These are phyloP conservation scores for Paelopatides confundens DNA, from an alignment of 53 echinoderm and acorn worm species.

Conservation along the genomic window DNA sequence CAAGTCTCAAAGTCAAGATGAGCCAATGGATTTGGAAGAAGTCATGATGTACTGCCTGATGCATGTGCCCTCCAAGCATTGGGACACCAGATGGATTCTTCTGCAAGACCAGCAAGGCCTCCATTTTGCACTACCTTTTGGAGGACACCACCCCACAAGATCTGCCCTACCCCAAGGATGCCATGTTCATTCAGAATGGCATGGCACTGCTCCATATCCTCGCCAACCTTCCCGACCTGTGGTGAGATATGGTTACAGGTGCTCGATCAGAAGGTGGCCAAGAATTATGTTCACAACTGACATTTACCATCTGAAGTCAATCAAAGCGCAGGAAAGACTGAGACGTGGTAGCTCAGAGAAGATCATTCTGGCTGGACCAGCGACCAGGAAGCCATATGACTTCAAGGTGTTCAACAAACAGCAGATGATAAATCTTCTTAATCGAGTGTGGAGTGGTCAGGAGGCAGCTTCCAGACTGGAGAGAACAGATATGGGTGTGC, in stretches of 20 bases:
- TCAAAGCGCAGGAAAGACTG: too few relatives aligned
- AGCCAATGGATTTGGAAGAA: conserved; percentile 1
- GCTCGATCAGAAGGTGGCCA: conserved; percentile 27
- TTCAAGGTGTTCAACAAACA: too few relatives aligned
- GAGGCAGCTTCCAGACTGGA: too few relatives aligned
- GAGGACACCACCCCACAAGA: conserved; percentile 18
- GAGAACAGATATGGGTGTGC: too few relatives aligned
- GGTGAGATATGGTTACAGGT: too few relatives aligned
- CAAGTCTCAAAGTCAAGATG: background rate
- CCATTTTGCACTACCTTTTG: conserved; percentile 29
- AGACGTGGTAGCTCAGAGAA: too few relatives aligned
- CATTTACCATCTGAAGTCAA: conserved; percentile 20
- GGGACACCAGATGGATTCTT: conserved; percentile 28
- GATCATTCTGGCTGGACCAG: too few relatives aligned
- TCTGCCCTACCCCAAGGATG: background rate
- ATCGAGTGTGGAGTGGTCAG: too few relatives aligned
- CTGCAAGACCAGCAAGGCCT: too few relatives aligned
- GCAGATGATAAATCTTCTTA: too few relatives aligned
- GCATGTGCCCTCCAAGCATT: background rate
- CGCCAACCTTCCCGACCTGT: background rate
- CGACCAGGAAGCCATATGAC: too few relatives aligned
- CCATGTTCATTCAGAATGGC: conserved; percentile 12
- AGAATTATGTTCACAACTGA: conserved; percentile 46
- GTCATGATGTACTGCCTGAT: background rate
- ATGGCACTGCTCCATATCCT: background rate